Evolutionary conservation across 2,888 invertebrate genomes (phyloP).

Genomic region (Anthophora plumipes): DNA sequence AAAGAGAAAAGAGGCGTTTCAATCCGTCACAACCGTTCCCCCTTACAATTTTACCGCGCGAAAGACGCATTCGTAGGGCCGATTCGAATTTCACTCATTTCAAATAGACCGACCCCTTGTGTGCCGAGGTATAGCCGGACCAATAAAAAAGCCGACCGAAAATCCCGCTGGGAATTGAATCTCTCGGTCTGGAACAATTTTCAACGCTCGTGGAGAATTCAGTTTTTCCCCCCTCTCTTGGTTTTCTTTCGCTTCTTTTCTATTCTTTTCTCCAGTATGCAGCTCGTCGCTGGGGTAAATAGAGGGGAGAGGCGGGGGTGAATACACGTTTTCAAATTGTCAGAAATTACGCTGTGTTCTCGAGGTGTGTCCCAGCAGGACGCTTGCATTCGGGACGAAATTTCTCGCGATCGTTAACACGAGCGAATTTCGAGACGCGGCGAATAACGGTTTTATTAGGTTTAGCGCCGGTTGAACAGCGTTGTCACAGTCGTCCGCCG

Average conservation of each 20-base stretch:
- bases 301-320: too few relatives aligned
- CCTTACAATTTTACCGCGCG: background rate
- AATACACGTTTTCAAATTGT: slow-evolving; percentile 1
- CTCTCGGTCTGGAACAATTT: slow-evolving; percentile 9
- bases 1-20: background rate
- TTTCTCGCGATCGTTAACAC: slow-evolving; percentile 53
- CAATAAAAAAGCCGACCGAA: slow-evolving; percentile 7
- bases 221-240: background rate
- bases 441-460: slow-evolving; percentile 65
- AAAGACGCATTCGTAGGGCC: background rate
- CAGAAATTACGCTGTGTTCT: slow-evolving; percentile 41
- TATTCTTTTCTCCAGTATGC: background rate
- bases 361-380: slow-evolving; percentile 18
- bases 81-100: slow-evolving; percentile 29
- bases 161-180: slow-evolving; percentile 27
- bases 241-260: too few relatives aligned
- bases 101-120: slow-evolving; percentile 2
- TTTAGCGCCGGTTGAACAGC: slow-evolving; percentile 51
- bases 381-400: slow-evolving; percentile 7
- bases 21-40: background rate
- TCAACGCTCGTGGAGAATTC: slow-evolving; percentile 9
- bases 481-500: slow-evolving; percentile 66
- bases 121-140: background rate
- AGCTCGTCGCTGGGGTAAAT: background rate
- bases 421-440: slow-evolving; percentile 57